phyloP scores from a whole-genome alignment of 2,113 vertebrate species.

The Sardina pilchardus region DNA sequence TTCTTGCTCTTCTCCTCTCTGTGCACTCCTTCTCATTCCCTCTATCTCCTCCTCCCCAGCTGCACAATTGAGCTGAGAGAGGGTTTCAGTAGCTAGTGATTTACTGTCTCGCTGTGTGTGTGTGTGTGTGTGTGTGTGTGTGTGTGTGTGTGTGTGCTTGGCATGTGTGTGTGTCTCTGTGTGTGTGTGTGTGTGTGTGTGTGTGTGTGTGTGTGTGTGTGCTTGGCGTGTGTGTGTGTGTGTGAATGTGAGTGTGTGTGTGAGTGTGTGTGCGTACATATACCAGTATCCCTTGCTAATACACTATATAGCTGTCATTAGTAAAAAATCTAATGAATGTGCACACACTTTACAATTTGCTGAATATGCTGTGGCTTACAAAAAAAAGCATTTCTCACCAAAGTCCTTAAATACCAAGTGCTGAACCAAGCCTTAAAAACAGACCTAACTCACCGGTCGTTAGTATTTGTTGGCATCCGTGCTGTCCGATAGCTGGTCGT shows the following conservation, averaged over 20 bases:
- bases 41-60: background rate
- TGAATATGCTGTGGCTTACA: background rate
- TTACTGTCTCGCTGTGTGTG: background rate
- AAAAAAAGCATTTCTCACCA: background rate
- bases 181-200: background rate
- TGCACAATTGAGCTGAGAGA: conserved; percentile 9
- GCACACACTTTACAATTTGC: background rate
- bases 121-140: background rate
- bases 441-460: background rate
- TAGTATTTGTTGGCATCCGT: too few species aligned
- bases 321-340: background rate
- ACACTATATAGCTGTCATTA: background rate
- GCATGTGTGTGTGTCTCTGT: background rate
- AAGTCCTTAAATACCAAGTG: background rate
- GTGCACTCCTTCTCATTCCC: background rate
- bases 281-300: conserved; percentile 3
- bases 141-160: background rate
- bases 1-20: background rate
- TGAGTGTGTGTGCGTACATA: background rate
- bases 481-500: too few species aligned
- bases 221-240: background rate
- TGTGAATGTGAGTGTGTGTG: background rate
- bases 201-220: background rate
- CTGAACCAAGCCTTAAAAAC: background rate
- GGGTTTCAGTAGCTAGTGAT: background rate